phyloP scores from a whole-genome alignment of 2,888 invertebrate species.

The Nesidiocoris tenuis region DNA sequence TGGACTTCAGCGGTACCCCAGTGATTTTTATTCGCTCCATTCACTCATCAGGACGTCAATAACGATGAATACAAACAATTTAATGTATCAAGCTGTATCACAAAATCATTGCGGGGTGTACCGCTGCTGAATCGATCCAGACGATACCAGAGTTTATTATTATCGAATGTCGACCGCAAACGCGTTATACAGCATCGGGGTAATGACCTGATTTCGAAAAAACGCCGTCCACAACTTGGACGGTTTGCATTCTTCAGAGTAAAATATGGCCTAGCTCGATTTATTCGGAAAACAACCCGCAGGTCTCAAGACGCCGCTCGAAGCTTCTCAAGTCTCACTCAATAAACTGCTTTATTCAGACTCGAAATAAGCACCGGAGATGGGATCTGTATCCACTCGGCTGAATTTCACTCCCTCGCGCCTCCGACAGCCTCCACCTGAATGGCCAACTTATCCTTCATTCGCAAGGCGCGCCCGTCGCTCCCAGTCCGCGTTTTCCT shows the following conservation, averaged over 20 bases:
- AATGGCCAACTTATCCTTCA: not conserved
- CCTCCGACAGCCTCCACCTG: not conserved
- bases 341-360: not conserved
- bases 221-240: not conserved
- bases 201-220: not conserved
- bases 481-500: no score
- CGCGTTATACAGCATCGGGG: not conserved
- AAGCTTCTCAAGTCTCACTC: not conserved
- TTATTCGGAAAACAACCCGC: not conserved
- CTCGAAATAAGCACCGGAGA: not conserved
- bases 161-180: not conserved
- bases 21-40: no score
- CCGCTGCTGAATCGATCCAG: not conserved
- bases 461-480: not conserved
- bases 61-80: no score
- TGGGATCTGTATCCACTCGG: not conserved
- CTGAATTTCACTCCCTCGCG: not conserved
- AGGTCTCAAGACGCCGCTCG: not conserved
- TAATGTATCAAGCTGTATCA: no score
- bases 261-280: not conserved
- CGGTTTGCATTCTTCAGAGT: not conserved
- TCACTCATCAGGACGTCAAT: no score
- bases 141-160: no score
- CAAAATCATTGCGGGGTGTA: not conserved
- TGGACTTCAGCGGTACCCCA: no score